Percentiles rank a stretch among this genome's conserved stretches.
Evolutionary conservation across 1,140 invertebrate genomes (phyloP).

Genomic region (Zaprionus vittiger): DNA sequence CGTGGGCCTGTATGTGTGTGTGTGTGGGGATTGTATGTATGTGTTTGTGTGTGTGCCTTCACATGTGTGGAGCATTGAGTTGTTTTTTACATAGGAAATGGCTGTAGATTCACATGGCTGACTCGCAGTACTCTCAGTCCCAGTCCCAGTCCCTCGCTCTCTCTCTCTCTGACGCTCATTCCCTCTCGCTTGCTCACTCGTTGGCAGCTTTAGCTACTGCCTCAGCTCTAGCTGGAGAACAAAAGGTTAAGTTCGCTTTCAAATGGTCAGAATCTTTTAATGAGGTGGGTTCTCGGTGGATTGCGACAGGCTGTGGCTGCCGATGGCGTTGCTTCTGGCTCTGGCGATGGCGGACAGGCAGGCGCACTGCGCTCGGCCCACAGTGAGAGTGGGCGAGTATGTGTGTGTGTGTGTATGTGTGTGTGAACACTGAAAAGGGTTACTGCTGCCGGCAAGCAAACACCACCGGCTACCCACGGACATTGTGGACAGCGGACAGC

Average conservation of each 20-base stretch:
- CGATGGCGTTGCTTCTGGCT: conserved; percentile 35
- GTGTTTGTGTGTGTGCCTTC: conserved; percentile 9
- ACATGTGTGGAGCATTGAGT: conserved; percentile 27
- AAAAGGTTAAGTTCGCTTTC: conserved; percentile 82
- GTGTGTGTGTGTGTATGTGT: conserved; percentile 28
- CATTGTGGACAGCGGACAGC: conserved; percentile 35
- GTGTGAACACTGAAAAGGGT: conserved; percentile 60
- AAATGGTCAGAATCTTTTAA: conserved; percentile 80
- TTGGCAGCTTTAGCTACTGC: conserved; percentile 14
- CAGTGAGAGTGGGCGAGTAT: conserved; percentile 58
- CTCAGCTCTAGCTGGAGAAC: conserved; percentile 42
- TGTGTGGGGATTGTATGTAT: background rate
- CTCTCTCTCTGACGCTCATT: background rate
- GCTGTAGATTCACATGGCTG: conserved; percentile 42
- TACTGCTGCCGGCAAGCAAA: conserved; percentile 76
- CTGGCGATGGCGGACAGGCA: conserved; percentile 69
- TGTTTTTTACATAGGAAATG: conserved; percentile 34
- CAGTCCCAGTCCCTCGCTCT: background rate
- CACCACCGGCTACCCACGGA: conserved; percentile 69
- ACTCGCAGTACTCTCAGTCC: conserved; percentile 31
- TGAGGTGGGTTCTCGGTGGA: conserved; percentile 56
- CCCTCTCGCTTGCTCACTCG: conserved; percentile 9
- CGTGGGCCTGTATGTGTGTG: conserved; percentile 26
- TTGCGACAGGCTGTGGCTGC: conserved; percentile 12
- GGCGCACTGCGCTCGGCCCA: conserved; percentile 61